Base-by-base conservation (phyloP, 2,797 vertebrate species). In the Melanotaenia maccullochi region DNA sequence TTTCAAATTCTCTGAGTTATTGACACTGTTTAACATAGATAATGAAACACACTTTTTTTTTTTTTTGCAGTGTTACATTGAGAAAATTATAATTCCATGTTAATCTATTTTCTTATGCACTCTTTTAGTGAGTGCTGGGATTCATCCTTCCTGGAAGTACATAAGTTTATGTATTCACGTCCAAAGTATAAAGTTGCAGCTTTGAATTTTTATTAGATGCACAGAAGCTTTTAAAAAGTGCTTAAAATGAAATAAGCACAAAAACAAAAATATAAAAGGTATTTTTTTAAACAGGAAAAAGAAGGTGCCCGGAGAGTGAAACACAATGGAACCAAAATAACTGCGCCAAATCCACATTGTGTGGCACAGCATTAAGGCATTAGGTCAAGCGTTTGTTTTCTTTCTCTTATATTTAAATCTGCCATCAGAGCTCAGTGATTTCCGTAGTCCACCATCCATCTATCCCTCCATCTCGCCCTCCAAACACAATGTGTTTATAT, bases 401-500 rank as follows among this genome's bases (percentile, higher is more conserved):
- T 52, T 20, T 82, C 12, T 74, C 79, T 81, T 88, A 84, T 91
- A 83, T 87, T 81, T 66, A 36, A 74, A 57, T 77, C 18, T 60
- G 47, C 58, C 69, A 25, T 67, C 32, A 55, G 70, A 76, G 65
- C 54, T 56, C 56, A 38, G 72, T 63, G 22, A 66, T 60, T 72
- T 79, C 65, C 74, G 24, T 44, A 38, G 3, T 68, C 66, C 59
- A 70, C 58, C 51, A 51, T 56, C 63, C 70, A 32, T 68, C 63
- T 55, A 61, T 82, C 65, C 59, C 52, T 82, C 71, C 73, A 71
- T 69, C 60, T 59, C 0, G 0, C 64, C 65, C 51, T 75, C 35
- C 71, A 73, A 83, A 85, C 71, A 61, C 40, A 12, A 3, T 1
- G 7, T 90, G 85, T 93, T 92, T 89, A 87, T 84, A 70, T 82